Evolutionary conservation across 1,140 invertebrate species (phyloP).

Genomic region (Ylistrum balloti): DNA sequence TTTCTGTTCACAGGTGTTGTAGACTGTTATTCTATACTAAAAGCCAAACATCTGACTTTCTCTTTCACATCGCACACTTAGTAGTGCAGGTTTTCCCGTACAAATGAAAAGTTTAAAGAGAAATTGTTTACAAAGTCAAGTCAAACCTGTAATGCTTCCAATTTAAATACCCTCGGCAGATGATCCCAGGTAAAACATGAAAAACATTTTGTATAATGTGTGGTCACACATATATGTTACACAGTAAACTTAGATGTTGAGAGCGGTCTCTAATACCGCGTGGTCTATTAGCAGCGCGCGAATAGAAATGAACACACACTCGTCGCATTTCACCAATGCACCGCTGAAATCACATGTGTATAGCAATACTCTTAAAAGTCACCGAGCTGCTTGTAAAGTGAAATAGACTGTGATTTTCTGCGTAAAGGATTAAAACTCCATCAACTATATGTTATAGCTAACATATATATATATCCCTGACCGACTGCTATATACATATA

Average conservation of each 20-base stretch:
- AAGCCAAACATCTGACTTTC: not conserved
- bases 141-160: not conserved
- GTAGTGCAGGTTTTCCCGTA: not conserved
- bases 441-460: not conserved
- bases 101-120: not conserved
- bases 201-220: not conserved
- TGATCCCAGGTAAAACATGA: not conserved
- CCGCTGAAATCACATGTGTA: not conserved
- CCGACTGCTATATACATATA: not conserved
- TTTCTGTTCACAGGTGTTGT: not conserved
- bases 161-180: constrained; percentile 22
- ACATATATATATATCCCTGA: not conserved
- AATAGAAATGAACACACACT: not conserved
- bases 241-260: not conserved
- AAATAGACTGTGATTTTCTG: not conserved
- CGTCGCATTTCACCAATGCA: not conserved
- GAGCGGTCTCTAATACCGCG: not conserved
- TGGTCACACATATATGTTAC: not conserved
- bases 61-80: not conserved
- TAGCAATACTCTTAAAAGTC: not conserved
- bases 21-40: not conserved
- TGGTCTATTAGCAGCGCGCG: not conserved
- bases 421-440: not conserved
- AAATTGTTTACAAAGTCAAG: not conserved
- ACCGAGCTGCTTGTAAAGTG: not conserved